Evolutionary conservation across 2,888 invertebrate genomes (phyloP).

Genomic region (Zhengitettix transpicula): DNA sequence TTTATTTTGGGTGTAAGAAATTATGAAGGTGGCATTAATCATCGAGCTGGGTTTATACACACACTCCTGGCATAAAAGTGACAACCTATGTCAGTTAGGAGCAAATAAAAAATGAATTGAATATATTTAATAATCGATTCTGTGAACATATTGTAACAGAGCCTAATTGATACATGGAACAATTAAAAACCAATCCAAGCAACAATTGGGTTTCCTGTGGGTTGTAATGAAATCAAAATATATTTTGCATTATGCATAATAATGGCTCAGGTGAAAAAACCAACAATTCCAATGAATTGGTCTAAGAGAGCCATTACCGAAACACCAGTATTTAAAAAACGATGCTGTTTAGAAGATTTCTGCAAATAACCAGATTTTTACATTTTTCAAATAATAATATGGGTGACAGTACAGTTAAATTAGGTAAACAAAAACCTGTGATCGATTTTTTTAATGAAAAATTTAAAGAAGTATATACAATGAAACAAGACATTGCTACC

Average conservation of each 20-base stretch:
- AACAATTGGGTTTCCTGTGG: neutral
- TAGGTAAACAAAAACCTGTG: neutral
- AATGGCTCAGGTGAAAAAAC: no score
- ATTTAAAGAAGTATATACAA: neutral
- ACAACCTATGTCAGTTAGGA: neutral
- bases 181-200: neutral
- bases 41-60: neutral
- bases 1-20: neutral
- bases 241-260: neutral
- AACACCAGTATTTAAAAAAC: neutral
- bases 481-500: neutral
- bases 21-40: neutral
- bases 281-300: neutral
- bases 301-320: neutral
- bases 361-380: neutral
- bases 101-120: neutral
- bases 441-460: neutral
- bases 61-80: neutral
- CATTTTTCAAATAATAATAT: neutral
- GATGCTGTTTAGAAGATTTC: neutral
- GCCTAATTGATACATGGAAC: no score
- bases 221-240: no score
- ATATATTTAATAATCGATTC: neutral
- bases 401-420: neutral
- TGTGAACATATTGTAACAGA: neutral